These are phyloP conservation scores for Andrena haemorrhoa DNA, from an alignment of 2,888 invertebrate species.

Conservation along the genomic window DNA sequence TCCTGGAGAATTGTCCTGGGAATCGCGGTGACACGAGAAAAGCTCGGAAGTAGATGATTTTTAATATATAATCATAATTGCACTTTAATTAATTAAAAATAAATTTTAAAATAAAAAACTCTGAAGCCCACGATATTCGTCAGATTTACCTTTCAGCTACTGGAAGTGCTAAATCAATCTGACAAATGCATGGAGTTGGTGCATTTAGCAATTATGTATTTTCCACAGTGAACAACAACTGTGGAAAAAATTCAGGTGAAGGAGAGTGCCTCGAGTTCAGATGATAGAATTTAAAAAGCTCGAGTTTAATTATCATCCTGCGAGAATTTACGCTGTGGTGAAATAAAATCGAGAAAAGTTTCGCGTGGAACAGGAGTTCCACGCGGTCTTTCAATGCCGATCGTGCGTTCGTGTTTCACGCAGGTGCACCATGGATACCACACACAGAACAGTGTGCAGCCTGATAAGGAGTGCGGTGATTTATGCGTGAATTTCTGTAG, in stretches of 20 bases:
- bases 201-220: neutral
- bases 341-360: conserved; percentile 26
- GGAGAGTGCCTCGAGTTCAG: neutral
- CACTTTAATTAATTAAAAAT: no score
- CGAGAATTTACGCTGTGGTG: neutral
- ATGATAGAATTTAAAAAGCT: neutral
- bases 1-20: neutral
- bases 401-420: conserved; percentile 44
- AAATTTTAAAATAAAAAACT: neutral
- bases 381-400: conserved; percentile 38
- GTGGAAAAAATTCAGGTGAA: neutral
- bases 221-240: neutral
- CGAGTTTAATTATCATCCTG: conserved; percentile 26
- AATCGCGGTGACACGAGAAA: neutral
- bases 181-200: no score
- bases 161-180: no score
- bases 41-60: no score
- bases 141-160: no score
- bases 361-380: conserved; percentile 48
- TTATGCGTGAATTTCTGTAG: conserved; percentile 62
- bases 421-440: conserved; percentile 56
- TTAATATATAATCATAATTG: no score
- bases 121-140: neutral
- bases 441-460: conserved; percentile 33
- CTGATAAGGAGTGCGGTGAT: conserved; percentile 60